Evolutionary conservation across 2,797 vertebrate species (phyloP).

Genomic region (Antennarius maculatus): DNA sequence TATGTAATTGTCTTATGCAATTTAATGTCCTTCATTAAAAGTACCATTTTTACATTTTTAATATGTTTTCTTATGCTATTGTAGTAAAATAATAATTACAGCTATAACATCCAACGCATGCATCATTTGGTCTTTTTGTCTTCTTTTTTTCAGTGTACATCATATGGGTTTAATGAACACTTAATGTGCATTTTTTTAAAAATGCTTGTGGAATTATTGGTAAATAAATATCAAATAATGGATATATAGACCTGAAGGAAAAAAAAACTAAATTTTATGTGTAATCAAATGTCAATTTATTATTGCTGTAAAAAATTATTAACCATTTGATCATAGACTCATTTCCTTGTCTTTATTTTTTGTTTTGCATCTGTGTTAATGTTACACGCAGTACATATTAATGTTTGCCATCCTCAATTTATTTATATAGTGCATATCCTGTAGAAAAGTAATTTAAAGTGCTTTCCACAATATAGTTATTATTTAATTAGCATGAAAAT

Average conservation of each 20-base stretch:
- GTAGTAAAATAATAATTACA: background rate
- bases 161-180: background rate
- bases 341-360: background rate
- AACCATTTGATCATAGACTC: too few relatives aligned
- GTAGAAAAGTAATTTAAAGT: constrained; percentile 1
- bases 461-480: constrained; percentile 6
- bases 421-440: background rate
- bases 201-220: background rate
- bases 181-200: background rate
- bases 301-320: too few relatives aligned
- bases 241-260: background rate
- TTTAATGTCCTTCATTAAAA: background rate
- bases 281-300: too few relatives aligned
- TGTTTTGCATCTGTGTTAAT: background rate
- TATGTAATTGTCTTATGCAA: background rate
- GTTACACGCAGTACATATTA: background rate
- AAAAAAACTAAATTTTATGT: accelerated
- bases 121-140: background rate
- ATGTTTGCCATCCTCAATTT: constrained; percentile 5
- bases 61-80: background rate
- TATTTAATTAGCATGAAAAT: background rate
- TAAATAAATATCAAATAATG: too few relatives aligned
- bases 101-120: background rate
- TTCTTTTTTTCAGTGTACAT: background rate
- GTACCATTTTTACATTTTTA: background rate